Conservation (phyloP, 2,888 invertebrate genomes). For the Helicoverpa assulta region DNA sequence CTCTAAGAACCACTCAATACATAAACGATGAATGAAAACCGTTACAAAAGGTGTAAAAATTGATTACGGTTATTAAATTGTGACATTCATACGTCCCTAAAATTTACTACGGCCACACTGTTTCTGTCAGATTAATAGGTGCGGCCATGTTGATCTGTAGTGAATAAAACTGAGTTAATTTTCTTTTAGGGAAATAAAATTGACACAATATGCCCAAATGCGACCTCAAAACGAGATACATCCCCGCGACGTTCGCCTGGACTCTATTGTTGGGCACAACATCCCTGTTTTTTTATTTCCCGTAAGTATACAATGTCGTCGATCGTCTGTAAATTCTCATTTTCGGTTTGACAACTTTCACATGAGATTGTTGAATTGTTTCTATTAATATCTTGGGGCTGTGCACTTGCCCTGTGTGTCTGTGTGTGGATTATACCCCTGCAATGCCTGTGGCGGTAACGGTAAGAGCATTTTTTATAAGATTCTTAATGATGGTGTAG, state of each 20-base stretch:
- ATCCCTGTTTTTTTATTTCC: conserved; percentile 98
- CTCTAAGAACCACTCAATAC: too few species aligned
- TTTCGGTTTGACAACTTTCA: conserved; percentile 89
- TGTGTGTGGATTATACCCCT: conserved; percentile 60
- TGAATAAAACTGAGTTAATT: conserved; percentile 86
- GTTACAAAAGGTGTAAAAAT: neutral
- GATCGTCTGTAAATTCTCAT: conserved; percentile 79
- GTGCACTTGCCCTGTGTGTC: conserved; percentile 73
- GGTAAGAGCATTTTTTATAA: conserved; percentile 58
- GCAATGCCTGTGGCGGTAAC: conserved; percentile 46
- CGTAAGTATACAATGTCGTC: conserved; percentile 94
- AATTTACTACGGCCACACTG: conserved; percentile 69
- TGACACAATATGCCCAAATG: conserved; percentile 97
- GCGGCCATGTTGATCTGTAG: conserved; percentile 92
- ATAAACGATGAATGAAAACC: conserved; percentile 1
- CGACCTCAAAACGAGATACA: conserved; percentile 98
- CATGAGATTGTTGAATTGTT: conserved; percentile 82
- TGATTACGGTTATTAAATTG: conserved; percentile 34
- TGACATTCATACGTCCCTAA: conserved; percentile 34
- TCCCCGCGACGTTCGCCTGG: conserved; percentile 99
- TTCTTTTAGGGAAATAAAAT: conserved; percentile 87
- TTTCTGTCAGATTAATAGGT: conserved; percentile 88
- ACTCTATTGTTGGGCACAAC: conserved; percentile 97
- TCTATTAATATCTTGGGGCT: conserved; percentile 83
- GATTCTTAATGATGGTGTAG: conserved; percentile 41